Conservation (phyloP, 2,113 vertebrate genomes). For the Oncorhynchus gorbuscha region DNA sequence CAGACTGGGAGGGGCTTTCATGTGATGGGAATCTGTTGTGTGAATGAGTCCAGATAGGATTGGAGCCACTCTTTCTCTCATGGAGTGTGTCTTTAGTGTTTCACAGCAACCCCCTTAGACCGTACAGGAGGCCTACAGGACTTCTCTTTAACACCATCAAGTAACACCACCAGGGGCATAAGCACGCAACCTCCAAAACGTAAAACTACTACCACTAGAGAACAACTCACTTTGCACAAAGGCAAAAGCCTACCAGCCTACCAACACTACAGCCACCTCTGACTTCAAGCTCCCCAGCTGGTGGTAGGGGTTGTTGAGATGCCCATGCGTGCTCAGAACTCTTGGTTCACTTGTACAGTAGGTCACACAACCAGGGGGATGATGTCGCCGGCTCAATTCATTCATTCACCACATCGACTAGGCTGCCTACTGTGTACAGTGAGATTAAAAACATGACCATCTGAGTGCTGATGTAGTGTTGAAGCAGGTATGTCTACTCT, state of each 20-base stretch:
- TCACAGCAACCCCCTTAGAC: not conserved
- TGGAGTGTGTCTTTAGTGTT: not conserved
- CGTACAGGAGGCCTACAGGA: no score
- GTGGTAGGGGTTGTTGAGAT: not conserved
- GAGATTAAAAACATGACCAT: slow-evolving; percentile 5
- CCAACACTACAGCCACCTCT: not conserved
- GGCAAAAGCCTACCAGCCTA: not conserved
- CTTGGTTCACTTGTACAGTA: slow-evolving; percentile 3
- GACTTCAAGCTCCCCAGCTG: no score
- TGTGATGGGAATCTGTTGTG: not conserved
- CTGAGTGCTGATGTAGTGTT: not conserved
- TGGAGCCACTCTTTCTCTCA: not conserved
- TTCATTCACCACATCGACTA: slow-evolving; percentile 10
- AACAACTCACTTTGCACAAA: not conserved
- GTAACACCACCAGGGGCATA: not conserved
- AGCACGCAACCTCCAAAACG: not conserved
- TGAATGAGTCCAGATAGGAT: not conserved
- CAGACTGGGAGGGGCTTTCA: not conserved
- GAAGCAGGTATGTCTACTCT: not conserved
- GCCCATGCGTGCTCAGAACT: not conserved
- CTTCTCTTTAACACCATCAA: no score
- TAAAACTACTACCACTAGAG: not conserved
- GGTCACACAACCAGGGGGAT: slow-evolving; percentile 5
- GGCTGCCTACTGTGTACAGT: not conserved
- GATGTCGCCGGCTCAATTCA: not conserved